A percentile compares a stretch with the other conserved stretches of the same genome.
Evolutionary conservation across 2,113 vertebrate genomes (phyloP).

Genomic region (Lagenorhynchus albirostris): DNA sequence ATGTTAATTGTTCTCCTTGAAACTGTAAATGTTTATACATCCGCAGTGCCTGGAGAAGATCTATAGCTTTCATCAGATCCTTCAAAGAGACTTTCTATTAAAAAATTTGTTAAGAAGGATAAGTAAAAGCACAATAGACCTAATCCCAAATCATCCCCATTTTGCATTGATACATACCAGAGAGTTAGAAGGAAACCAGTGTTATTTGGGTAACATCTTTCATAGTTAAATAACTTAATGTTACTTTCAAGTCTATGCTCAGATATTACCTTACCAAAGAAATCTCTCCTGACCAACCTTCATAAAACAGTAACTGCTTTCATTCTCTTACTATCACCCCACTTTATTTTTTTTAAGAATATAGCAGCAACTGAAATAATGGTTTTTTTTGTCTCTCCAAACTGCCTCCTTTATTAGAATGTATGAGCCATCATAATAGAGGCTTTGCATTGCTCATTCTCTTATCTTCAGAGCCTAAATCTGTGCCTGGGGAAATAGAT

Average conservation of each 20-base stretch:
- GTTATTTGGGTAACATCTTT: neutral
- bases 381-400: neutral
- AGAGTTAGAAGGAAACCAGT: neutral
- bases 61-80: neutral
- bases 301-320: neutral
- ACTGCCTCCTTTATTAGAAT: neutral
- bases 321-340: neutral
- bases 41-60: neutral
- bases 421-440: neutral
- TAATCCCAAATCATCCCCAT: neutral
- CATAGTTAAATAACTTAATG: neutral
- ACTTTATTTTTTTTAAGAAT: neutral
- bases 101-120: neutral
- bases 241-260: neutral
- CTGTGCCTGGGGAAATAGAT: neutral
- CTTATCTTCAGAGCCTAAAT: neutral
- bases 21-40: neutral
- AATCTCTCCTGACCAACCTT: neutral
- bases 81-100: neutral
- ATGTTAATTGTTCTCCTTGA: neutral
- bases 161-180: neutral
- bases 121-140: neutral
- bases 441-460: neutral
- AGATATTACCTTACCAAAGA: neutral
- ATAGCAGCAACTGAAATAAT: neutral